These are phyloP conservation scores for Probaryconus sp. DNA, from an alignment of 1,140 invertebrate species.

Conservation along the genomic window DNA sequence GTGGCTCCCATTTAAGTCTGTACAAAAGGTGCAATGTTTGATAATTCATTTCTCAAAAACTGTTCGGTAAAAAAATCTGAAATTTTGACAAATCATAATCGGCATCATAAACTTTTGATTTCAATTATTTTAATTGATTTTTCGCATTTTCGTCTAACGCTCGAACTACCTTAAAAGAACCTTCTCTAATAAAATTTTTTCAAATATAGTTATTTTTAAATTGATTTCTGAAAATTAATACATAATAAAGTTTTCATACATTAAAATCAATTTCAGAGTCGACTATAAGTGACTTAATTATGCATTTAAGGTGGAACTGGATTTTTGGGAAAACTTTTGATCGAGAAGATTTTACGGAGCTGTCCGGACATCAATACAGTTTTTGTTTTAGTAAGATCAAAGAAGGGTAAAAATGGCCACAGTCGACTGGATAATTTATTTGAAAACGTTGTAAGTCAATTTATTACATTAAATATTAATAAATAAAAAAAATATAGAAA, in stretches of 20 bases:
- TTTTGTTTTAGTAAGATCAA: constrained; percentile 87
- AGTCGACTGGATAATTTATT: constrained; percentile 82
- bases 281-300: constrained; percentile 59
- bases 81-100: too few relatives aligned
- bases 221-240: constrained; percentile 21
- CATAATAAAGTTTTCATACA: too few relatives aligned
- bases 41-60: too few relatives aligned
- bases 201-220: background rate
- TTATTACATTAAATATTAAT: background rate
- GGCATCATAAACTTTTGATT: too few relatives aligned
- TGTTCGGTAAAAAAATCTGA: too few relatives aligned
- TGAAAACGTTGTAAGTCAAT: constrained; percentile 82
- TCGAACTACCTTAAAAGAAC: too few relatives aligned
- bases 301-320: constrained; percentile 78
- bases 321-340: constrained; percentile 85
- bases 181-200: too few relatives aligned
- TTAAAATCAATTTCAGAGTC: constrained; percentile 54
- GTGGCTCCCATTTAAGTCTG: too few relatives aligned
- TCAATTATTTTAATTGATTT: background rate
- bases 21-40: too few relatives aligned
- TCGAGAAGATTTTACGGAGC: constrained; percentile 89
- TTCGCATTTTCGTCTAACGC: too few relatives aligned
- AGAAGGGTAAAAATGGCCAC: constrained; percentile 85
- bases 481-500: too few relatives aligned
- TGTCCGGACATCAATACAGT: constrained; percentile 86